Conservation (phyloP, 2,888 invertebrate species). For the Gibbula magus region DNA sequence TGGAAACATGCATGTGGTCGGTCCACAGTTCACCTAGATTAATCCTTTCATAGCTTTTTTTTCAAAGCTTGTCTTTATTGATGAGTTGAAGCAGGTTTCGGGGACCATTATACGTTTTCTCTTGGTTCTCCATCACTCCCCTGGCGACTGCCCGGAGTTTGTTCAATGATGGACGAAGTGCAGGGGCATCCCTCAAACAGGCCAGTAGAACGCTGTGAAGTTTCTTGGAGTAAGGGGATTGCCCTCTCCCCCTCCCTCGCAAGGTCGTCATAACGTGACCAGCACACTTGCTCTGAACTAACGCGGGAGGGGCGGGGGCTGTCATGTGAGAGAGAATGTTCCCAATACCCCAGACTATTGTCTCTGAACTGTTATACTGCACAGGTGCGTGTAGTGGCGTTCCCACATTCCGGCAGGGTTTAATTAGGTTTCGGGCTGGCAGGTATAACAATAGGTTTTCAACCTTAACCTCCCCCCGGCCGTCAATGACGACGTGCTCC, state of each 20-base stretch:
- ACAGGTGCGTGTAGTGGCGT: slow-evolving; percentile 55
- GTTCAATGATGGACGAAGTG: slow-evolving; percentile 40
- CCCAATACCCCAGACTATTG: slow-evolving; percentile 60
- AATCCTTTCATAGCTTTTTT: neutral
- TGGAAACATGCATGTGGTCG: no score
- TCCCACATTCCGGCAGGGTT: slow-evolving; percentile 6
- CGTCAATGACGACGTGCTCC: slow-evolving; percentile 56
- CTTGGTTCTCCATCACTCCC: neutral
- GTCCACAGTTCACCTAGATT: no score
- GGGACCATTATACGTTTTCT: neutral
- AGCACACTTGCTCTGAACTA: slow-evolving; percentile 13
- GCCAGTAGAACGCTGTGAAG: slow-evolving; percentile 42
- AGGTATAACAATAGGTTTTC: slow-evolving; percentile 63
- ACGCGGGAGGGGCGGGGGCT: slow-evolving; percentile 42
- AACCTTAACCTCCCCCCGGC: slow-evolving; percentile 58
- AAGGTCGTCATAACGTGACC: neutral
- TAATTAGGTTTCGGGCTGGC: slow-evolving; percentile 43
- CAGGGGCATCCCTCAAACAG: slow-evolving; percentile 40
- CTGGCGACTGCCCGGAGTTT: slow-evolving; percentile 32
- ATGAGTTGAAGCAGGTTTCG: neutral
- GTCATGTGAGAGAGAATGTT: slow-evolving; percentile 55
- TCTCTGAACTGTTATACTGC: slow-evolving; percentile 38
- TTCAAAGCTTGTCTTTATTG: neutral
- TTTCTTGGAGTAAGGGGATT: slow-evolving; percentile 38
- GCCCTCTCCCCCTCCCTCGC: neutral